phyloP scores from a whole-genome alignment of 2,113 vertebrate genomes.

The Perccottus glenii region DNA sequence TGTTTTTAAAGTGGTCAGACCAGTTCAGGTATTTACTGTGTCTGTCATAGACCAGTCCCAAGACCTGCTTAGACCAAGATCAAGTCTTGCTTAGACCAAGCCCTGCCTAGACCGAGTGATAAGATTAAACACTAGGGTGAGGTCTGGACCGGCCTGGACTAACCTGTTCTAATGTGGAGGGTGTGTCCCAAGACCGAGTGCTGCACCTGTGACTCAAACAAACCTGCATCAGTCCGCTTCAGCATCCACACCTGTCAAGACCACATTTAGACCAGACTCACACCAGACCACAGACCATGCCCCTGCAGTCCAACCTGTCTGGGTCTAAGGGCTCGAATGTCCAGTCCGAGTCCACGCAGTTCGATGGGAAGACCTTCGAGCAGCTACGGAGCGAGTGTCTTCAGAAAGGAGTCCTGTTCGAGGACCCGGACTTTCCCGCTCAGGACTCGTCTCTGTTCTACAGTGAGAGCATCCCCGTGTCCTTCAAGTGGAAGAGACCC shows the following conservation, averaged over 20 bases:
- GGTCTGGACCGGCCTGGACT: slow-evolving; percentile 36
- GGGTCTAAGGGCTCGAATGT: slow-evolving; percentile 22
- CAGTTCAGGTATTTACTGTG: background rate
- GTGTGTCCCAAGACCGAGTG: slow-evolving; percentile 56
- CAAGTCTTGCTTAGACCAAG: background rate
- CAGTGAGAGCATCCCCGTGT: slow-evolving; percentile 82
- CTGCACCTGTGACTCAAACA: slow-evolving; percentile 25
- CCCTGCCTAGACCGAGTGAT: slow-evolving; percentile 1
- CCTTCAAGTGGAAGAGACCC: slow-evolving; percentile 91
- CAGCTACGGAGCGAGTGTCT: slow-evolving; percentile 85
- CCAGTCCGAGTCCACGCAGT: slow-evolving; percentile 65
- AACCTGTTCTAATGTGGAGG: slow-evolving; percentile 73
- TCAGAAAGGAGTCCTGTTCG: slow-evolving; percentile 79
- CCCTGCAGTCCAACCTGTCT: slow-evolving; percentile 62
- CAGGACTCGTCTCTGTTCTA: slow-evolving; percentile 84
- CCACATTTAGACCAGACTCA: background rate
- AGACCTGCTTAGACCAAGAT: background rate
- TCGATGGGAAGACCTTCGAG: slow-evolving; percentile 81
- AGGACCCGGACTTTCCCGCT: slow-evolving; percentile 89
- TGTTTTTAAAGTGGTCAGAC: background rate
- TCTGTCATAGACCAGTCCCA: too few relatives aligned
- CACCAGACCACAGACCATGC: slow-evolving; percentile 70
- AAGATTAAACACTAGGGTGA: slow-evolving; percentile 44
- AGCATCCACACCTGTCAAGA: slow-evolving; percentile 17
- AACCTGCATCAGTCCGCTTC: slow-evolving; percentile 24